These are phyloP conservation scores for Nothocercus julius DNA, from an alignment of 2,113 vertebrate species.

Conservation along the genomic window DNA sequence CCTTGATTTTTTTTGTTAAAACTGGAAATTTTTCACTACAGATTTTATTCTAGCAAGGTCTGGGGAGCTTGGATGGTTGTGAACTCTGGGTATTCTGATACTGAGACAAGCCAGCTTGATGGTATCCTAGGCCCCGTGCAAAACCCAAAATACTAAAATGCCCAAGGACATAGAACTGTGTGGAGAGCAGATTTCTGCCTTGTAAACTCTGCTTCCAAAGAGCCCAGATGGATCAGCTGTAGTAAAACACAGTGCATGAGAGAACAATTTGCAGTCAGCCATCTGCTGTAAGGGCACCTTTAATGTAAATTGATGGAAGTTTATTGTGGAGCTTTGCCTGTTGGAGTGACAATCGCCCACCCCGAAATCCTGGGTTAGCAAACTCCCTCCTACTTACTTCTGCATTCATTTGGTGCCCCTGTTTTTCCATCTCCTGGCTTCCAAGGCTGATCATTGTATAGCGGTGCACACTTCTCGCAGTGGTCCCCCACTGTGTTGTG, in stretches of 20 bases:
- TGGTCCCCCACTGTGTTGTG: conserved; percentile 89
- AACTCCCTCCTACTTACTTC: conserved; percentile 78
- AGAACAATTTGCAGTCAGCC: background rate
- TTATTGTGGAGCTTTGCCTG: background rate
- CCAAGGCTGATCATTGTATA: conserved; percentile 88
- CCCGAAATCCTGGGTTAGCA: background rate
- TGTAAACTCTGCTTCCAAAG: background rate
- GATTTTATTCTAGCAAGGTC: background rate
- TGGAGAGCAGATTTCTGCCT: background rate
- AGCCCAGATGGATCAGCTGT: background rate
- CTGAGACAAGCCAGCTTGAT: background rate
- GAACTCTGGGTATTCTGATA: background rate
- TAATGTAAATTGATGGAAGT: background rate
- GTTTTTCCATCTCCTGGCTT: conserved; percentile 88
- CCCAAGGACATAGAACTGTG: fast-evolving
- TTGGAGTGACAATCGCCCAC: background rate
- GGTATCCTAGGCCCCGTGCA: background rate
- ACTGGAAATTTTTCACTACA: background rate
- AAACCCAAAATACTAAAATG: background rate
- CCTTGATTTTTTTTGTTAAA: background rate
- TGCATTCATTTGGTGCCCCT: conserved; percentile 84
- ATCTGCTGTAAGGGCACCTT: background rate
- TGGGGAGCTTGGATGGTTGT: background rate
- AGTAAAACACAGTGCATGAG: background rate
- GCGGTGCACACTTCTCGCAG: conserved; percentile 84